These are phyloP conservation scores for Pheosia gnoma DNA, from an alignment of 2,888 invertebrate genomes.

Conservation along the genomic window DNA sequence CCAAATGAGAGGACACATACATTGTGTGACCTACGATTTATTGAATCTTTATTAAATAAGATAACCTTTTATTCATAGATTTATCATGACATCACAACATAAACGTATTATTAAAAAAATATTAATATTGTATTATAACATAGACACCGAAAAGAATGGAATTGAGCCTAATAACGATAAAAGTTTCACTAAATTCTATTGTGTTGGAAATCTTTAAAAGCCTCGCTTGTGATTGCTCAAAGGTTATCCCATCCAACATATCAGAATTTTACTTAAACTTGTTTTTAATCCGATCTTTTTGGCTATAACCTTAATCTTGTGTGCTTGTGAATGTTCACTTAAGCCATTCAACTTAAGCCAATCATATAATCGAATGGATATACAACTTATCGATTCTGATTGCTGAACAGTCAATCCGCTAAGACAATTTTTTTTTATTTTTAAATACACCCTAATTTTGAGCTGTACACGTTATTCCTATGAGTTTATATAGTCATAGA, in stretches of 20 bases:
- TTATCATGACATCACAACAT: no score
- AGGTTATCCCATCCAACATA: constrained; percentile 19
- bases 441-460: no score
- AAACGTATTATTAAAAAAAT: background rate
- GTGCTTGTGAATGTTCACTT: background rate
- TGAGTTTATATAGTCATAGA: background rate
- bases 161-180: constrained; percentile 10
- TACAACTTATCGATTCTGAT: background rate
- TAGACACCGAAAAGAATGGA: background rate
- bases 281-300: background rate
- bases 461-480: background rate
- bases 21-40: no score
- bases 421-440: no score
- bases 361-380: background rate
- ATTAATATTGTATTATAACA: background rate
- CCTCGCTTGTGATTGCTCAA: constrained; percentile 22
- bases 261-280: constrained; percentile 17
- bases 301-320: background rate
- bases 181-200: constrained; percentile 18
- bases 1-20: no score
- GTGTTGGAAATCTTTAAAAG: constrained; percentile 25
- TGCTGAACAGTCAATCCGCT: background rate
- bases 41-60: no score
- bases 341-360: no score
- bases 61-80: no score